These are phyloP conservation scores for Brenthis daphne DNA, from an alignment of 2,888 invertebrate species.

Conservation along the genomic window DNA sequence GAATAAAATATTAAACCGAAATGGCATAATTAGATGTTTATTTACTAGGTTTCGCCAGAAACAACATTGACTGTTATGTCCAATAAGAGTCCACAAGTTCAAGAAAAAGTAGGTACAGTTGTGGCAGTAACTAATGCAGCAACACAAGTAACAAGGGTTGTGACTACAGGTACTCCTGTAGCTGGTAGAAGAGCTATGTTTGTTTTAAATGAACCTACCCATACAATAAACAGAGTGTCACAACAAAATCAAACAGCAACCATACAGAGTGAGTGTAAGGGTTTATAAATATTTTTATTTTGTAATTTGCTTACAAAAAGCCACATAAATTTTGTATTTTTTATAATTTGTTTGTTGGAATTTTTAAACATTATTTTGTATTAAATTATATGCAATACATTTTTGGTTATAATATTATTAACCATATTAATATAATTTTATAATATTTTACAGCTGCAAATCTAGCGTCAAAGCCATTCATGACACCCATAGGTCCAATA, in stretches of 20 bases:
- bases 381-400: no score
- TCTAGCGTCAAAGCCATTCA: constrained; percentile 83
- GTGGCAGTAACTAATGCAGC: constrained; percentile 71
- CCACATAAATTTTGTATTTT: no score
- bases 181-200: constrained; percentile 72
- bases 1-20: neutral
- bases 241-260: constrained; percentile 78
- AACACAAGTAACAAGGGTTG: constrained; percentile 72
- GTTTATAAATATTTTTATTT: neutral
- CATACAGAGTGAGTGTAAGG: constrained; percentile 68
- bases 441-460: constrained; percentile 63
- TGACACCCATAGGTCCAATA: constrained; percentile 87
- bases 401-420: neutral
- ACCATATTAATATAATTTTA: constrained; percentile 26
- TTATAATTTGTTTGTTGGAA: no score
- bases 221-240: constrained; percentile 69
- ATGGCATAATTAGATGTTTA: constrained; percentile 4
- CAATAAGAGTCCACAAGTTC: constrained; percentile 76
- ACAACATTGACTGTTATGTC: constrained; percentile 79
- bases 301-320: neutral
- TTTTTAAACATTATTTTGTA: no score
- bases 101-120: constrained; percentile 75
- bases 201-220: constrained; percentile 74
- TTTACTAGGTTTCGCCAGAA: constrained; percentile 73
- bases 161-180: constrained; percentile 66